phyloP scores from a whole-genome alignment of 1,140 invertebrate species.

The Trachymyrmex septentrionalis region DNA sequence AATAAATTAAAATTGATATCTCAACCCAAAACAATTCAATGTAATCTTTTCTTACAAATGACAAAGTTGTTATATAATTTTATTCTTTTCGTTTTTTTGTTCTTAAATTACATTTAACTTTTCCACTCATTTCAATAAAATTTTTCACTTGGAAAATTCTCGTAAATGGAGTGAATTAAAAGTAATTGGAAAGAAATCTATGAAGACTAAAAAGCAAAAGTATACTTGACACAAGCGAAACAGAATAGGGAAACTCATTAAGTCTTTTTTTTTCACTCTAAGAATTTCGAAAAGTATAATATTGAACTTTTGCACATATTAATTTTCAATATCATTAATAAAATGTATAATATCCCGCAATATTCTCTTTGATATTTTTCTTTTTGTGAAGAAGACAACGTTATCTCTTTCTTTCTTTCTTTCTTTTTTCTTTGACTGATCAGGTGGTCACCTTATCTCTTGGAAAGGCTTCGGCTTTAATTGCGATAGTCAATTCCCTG shows the following conservation, averaged over 20 bases:
- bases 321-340: slow-evolving; percentile 82
- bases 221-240: slow-evolving; percentile 1
- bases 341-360: slow-evolving; percentile 67
- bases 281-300: slow-evolving; percentile 2
- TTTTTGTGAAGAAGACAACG: slow-evolving; percentile 50
- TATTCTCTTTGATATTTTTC: slow-evolving; percentile 76
- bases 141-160: not conserved
- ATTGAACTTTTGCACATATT: slow-evolving; percentile 43
- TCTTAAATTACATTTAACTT: slow-evolving; percentile 15
- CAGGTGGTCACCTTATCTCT: slow-evolving; percentile 69
- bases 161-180: not conserved
- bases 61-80: not conserved
- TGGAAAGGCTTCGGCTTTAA: slow-evolving; percentile 77
- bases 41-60: not conserved
- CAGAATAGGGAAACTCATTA: not conserved
- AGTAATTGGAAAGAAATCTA: slow-evolving; percentile 5
- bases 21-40: not conserved
- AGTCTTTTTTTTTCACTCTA: not conserved
- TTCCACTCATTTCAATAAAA: slow-evolving; percentile 10
- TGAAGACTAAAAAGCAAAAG: not conserved
- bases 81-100: not conserved
- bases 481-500: slow-evolving; percentile 76
- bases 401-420: slow-evolving; percentile 34
- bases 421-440: slow-evolving; percentile 20
- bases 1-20: not conserved